Percentiles rank a stretch among this genome's conserved stretches.
phyloP scores from a whole-genome alignment of 1,140 invertebrate species.

The Hypothenemus hampei region DNA sequence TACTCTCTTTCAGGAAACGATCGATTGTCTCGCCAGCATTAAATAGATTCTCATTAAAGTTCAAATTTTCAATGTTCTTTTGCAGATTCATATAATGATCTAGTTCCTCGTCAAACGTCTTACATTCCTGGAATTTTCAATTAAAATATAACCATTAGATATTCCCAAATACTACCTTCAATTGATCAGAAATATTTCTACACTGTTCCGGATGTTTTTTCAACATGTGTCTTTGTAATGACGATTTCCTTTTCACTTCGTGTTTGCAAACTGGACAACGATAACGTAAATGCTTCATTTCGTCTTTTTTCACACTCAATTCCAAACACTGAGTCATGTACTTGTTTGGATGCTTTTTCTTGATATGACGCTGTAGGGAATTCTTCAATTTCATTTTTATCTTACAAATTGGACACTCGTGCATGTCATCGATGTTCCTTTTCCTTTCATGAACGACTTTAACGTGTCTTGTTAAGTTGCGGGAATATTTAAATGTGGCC shows the following conservation, averaged over 20 bases:
- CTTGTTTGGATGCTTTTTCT: conserved; percentile 34
- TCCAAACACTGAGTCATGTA: conserved; percentile 18
- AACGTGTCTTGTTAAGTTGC: conserved; percentile 26
- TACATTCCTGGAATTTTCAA: conserved; percentile 8
- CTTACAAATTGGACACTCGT: conserved; percentile 36
- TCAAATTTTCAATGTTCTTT: conserved; percentile 30
- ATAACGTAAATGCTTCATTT: background rate
- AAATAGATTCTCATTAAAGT: conserved; percentile 26
- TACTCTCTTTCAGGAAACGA: conserved; percentile 27
- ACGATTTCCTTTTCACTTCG: background rate
- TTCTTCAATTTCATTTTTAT: conserved; percentile 38
- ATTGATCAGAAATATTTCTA: background rate
- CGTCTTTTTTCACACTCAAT: conserved; percentile 3
- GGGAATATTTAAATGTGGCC: conserved; percentile 18
- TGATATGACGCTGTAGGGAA: conserved; percentile 41
- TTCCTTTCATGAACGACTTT: conserved; percentile 16
- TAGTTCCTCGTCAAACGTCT: conserved; percentile 11
- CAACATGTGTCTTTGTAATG: conserved; percentile 1
- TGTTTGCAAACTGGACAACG: background rate
- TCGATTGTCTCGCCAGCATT: conserved; percentile 23
- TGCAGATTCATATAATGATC: conserved; percentile 24
- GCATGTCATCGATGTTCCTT: background rate
- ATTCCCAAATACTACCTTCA: background rate
- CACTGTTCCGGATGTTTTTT: conserved; percentile 6
- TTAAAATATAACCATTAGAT: background rate